A percentile compares a stretch with the other conserved stretches of the same genome.
Evolutionary conservation across 2,888 invertebrate genomes (phyloP).

Genomic region (Leucophora obtusa): DNA sequence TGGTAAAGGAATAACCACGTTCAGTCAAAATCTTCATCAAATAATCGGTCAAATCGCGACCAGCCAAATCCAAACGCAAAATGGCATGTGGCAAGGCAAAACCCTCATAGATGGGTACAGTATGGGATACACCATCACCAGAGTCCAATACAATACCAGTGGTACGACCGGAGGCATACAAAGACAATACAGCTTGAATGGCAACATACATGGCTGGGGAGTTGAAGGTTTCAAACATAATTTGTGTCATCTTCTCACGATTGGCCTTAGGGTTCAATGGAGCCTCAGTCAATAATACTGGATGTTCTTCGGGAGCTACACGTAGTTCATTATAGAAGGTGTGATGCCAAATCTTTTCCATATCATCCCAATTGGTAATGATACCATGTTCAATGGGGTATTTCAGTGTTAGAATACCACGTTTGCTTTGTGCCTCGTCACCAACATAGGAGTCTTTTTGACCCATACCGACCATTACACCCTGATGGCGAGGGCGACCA

Average conservation of each 20-base stretch:
- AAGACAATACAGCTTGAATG: conserved; percentile 94
- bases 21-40: conserved; percentile 96
- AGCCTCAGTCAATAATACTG: conserved; percentile 91
- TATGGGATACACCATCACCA: conserved; percentile 97
- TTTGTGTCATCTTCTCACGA: conserved; percentile 94
- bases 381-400: conserved; percentile 98
- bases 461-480: conserved; percentile 98
- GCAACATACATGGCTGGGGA: conserved; percentile 96
- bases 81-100: conserved; percentile 96
- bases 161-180: conserved; percentile 97
- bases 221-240: conserved; percentile 96
- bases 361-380: conserved; percentile 98
- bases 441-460: conserved; percentile 98
- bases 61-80: conserved; percentile 94
- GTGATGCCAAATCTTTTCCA: conserved; percentile 99
- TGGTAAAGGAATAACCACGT: conserved; percentile 94
- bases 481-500: conserved; percentile 94
- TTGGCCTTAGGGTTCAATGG: conserved; percentile 93
- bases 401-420: conserved; percentile 96
- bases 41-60: conserved; percentile 94
- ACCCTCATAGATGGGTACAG: conserved; percentile 96
- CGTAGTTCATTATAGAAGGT: conserved; percentile 98
- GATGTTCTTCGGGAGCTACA: conserved; percentile 95
- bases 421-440: conserved; percentile 97
- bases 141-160: conserved; percentile 97